Percentiles rank a stretch among this genome's conserved stretches.
phyloP scores from a whole-genome alignment of 2,797 vertebrate species.

The Protosalanx chinensis region DNA sequence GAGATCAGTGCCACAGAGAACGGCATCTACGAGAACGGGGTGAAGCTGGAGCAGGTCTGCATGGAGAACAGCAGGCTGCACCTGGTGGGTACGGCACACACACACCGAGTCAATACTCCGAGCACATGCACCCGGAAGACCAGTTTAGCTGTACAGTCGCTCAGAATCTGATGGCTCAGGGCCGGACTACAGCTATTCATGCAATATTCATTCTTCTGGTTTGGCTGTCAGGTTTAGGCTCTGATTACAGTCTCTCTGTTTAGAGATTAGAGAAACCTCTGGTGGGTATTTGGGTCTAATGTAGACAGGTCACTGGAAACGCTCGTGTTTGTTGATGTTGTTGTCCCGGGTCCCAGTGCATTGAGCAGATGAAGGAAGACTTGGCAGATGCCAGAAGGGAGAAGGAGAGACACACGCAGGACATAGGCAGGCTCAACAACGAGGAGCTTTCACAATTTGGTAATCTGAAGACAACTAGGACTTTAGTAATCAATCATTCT shows the following conservation, averaged over 20 bases:
- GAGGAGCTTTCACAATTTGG: slow-evolving; percentile 23
- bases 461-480: background rate
- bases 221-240: background rate
- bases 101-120: background rate
- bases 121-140: background rate
- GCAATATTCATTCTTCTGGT: no score
- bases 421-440: slow-evolving; percentile 24
- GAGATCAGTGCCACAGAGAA: slow-evolving; percentile 55
- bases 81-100: slow-evolving; percentile 35
- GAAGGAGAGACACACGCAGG: slow-evolving; percentile 28
- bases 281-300: background rate
- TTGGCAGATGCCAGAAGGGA: slow-evolving; percentile 21
- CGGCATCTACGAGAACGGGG: slow-evolving; percentile 46
- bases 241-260: background rate
- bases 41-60: slow-evolving; percentile 59
- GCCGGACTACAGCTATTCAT: no score
- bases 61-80: slow-evolving; percentile 68
- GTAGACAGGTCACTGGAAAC: background rate
- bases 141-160: no score
- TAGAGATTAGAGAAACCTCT: background rate
- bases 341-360: slow-evolving; percentile 4
- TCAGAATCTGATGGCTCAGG: no score
- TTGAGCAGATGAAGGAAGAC: slow-evolving; percentile 55
- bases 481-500: no score
- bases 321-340: background rate